Evolutionary conservation across 2,113 vertebrate genomes (phyloP), one percentile per base, ranked within the genome.

Genomic region (Nymphicus hollandicus): DNA sequence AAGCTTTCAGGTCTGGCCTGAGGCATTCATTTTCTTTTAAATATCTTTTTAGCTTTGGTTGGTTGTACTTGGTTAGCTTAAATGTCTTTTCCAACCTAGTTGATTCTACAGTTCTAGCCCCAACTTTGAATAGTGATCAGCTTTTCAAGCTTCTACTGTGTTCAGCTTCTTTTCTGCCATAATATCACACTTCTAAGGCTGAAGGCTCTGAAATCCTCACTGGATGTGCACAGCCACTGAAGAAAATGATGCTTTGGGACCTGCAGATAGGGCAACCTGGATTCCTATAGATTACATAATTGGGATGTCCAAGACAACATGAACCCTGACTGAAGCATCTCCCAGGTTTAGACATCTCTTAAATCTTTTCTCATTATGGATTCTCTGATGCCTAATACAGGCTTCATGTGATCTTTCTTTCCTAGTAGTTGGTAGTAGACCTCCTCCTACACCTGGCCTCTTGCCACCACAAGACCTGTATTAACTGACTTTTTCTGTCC

Each of bases 71-170:
- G 20, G 22, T 35, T 13, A 24, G 24, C 22, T 58, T 35, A 58
- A 35, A 58, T 24, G 56, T 35, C 56, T 58, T 58, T 58, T 58
- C n/a, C 56, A 58, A 16, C 56, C n/a, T 24, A 58, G 33, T 9
- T 35, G 56, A 35, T 58, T 24, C 14, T 24, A 24, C 35, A 22
- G 16, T 78, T 87, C 71, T 71, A 68, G 4, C 5, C 44, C 11
- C 9, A 56, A 0, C 43, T 18, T 60, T 81, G 64, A 84, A 23
- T 1, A 41, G 2, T 1, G 2, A 27, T 43, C 13, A 70, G 18
- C 15, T 71, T 73, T 69, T 27, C 46, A 86, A 66, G 50, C 17
- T 87, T 10, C 22, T 69, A 8, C 27, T 3, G 4, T 8, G 19
- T 39, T 91, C 65, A 79, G 8, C 25, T 79, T 81, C 27, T 88